phyloP scores from a whole-genome alignment of 2,113 vertebrate species.

The Scolopax mira region DNA sequence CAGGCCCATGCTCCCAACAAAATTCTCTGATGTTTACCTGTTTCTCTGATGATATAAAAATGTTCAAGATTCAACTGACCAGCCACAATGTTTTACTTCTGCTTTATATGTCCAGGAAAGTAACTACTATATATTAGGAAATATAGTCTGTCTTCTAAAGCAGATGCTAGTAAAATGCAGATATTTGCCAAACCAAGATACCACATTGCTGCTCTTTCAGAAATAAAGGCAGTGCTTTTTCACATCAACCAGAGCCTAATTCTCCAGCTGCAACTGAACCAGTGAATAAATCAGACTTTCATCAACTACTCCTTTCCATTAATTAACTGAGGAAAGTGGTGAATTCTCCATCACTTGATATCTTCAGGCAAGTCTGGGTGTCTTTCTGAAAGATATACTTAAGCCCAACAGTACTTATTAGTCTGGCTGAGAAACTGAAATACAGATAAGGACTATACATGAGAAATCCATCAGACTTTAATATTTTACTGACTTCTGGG shows the following conservation, averaged over 20 bases:
- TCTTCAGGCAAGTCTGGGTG: constrained; percentile 10
- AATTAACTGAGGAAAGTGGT: not conserved
- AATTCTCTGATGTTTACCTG: not conserved
- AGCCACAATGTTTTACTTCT: not conserved
- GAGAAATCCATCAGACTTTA: not conserved
- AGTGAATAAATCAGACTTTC: constrained; percentile 21
- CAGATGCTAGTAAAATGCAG: not conserved
- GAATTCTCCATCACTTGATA: not conserved
- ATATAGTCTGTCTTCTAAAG: not conserved
- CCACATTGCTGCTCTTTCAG: not conserved
- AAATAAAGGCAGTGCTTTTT: constrained; percentile 5
- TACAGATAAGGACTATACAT: not conserved
- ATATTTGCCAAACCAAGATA: not conserved
- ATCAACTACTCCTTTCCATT: constrained; percentile 1
- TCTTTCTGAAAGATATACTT: constrained; percentile 28
- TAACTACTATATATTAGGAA: not conserved
- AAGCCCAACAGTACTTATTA: not conserved
- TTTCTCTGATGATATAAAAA: not conserved
- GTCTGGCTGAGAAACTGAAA: not conserved
- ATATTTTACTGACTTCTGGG: not conserved
- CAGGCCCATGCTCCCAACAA: not conserved
- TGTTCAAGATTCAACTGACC: not conserved
- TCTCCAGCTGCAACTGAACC: not conserved
- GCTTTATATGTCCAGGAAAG: not conserved
- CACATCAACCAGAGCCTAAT: not conserved